Base-by-base conservation (phyloP, 2,113 vertebrate genomes). In the Acinonyx jubatus region DNA sequence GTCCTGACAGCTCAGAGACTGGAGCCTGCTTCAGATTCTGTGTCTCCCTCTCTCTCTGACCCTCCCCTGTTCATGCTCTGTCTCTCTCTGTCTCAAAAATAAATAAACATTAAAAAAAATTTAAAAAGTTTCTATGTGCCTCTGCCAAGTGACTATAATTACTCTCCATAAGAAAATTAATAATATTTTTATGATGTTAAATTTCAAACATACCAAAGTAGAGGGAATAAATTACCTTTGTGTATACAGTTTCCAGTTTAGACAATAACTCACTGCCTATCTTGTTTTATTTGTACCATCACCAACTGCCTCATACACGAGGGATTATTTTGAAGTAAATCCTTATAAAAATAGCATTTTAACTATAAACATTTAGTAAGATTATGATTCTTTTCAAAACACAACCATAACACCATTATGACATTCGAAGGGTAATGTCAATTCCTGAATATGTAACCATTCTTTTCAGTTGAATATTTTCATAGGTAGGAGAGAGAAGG, bases 381-480 rank as follows among this genome's bases (percentile, higher is more conserved):
- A 87, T 61, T 50, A 94, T 9, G 23, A 78, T 78, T 92, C 6
- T 71, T 89, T n/a, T 80, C 29, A 80, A 94, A 86, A 78, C 6
- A 95, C n/a, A 96, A 83, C 61, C 48, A 92, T 21, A 86, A 86
- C 31, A 66, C 16, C 8, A 74, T 81, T 86, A 48, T 41, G 48
- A 68, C 16, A 25, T 90, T 66, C 57, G 80, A 94, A 92, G 84
- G 52, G 52, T 23, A 92, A 29, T 13, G 83, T 76, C 31, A 82
- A 48, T 74, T 95, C 15, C 31, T 90, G 38, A 86, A 38, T 71
- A 89, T 0, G 0, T 50, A 23, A 95, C 55, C 14, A 96, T 91
- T 94, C 4, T 87, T 93, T 94, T 73, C 61, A 93, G 61, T 80
- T 97, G 33, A 95, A 79, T 55, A 83, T 93, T 91, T 91, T 78